Evolutionary conservation across 2,113 vertebrate genomes (phyloP).

Genomic region (Microcebus griseorufus): DNA sequence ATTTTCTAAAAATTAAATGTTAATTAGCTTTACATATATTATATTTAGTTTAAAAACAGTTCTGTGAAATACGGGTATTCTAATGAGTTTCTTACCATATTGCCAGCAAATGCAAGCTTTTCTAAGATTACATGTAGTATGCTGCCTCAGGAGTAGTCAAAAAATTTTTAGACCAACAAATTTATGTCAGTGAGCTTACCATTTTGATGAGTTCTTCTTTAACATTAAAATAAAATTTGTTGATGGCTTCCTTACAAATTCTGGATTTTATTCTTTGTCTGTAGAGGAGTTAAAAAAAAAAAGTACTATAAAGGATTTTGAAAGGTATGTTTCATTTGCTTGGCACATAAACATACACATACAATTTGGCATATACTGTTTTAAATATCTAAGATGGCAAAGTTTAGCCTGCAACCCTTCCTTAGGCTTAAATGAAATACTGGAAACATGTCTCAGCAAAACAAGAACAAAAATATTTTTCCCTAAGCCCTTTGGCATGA

Average conservation of each 20-base stretch:
- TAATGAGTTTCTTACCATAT: background rate
- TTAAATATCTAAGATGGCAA: background rate
- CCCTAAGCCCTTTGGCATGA: background rate
- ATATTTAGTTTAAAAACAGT: background rate
- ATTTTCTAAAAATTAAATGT: slow-evolving; percentile 25
- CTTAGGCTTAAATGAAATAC: background rate
- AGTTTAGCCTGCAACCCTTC: background rate
- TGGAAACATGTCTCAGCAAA: background rate
- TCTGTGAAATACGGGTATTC: background rate
- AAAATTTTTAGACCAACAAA: background rate
- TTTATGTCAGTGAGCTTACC: slow-evolving; percentile 82
- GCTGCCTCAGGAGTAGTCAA: background rate
- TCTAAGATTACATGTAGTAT: background rate
- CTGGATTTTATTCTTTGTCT: slow-evolving; percentile 87
- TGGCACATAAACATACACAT: background rate
- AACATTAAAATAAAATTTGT: slow-evolving; percentile 84
- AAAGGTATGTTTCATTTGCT: slow-evolving; percentile 30
- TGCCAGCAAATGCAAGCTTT: background rate
- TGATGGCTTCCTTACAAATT: slow-evolving; percentile 82
- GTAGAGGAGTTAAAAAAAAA: slow-evolving; percentile 24
- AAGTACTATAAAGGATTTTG: background rate
- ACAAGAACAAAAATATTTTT: background rate
- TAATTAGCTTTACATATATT: background rate
- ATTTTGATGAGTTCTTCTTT: slow-evolving; percentile 87
- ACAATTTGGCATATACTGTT: background rate